Percentiles rank a stretch among this genome's conserved stretches.
Evolutionary conservation across 2,797 vertebrate species (phyloP).

Genomic region (Rhyacichthys aspro): DNA sequence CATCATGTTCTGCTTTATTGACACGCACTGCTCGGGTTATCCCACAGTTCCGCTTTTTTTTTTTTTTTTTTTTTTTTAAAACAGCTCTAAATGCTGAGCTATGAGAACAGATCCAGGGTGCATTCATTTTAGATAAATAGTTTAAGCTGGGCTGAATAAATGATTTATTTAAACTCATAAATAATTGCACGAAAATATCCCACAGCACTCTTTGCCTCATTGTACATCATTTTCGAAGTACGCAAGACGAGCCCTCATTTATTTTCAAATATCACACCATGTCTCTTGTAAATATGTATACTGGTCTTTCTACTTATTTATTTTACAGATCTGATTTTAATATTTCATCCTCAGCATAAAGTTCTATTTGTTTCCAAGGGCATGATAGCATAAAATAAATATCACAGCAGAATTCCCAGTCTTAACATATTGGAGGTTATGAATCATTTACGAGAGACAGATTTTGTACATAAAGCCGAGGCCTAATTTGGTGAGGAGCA

Average conservation of each 20-base stretch:
- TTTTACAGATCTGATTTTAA: constrained; percentile 84
- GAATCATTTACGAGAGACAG: constrained; percentile 78
- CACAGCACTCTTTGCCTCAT: constrained; percentile 83
- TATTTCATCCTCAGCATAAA: constrained; percentile 83
- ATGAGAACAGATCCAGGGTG: constrained; percentile 73
- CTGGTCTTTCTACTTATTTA: constrained; percentile 83
- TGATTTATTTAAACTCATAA: constrained; percentile 83
- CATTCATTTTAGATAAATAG: constrained; percentile 82
- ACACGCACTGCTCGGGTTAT: constrained; percentile 78
- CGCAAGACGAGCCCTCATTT: constrained; percentile 80
- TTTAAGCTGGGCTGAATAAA: constrained; percentile 78
- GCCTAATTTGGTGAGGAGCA: constrained; percentile 69
- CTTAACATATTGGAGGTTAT: constrained; percentile 76
- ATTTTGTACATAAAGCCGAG: constrained; percentile 77
- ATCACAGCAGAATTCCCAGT: constrained; percentile 76
- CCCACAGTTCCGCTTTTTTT: constrained; percentile 64
- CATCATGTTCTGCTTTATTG: constrained; percentile 85
- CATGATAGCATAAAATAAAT: constrained; percentile 78
- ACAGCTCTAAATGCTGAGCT: constrained; percentile 74
- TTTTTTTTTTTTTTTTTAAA: constrained; percentile 56
- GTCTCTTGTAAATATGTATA: constrained; percentile 85
- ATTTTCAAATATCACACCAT: constrained; percentile 82
- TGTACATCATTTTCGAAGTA: constrained; percentile 82
- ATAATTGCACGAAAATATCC: constrained; percentile 85
- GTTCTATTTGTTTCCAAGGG: constrained; percentile 82